phyloP scores from a whole-genome alignment of 2,797 vertebrate species.

The Cirrhinus mrigala region DNA sequence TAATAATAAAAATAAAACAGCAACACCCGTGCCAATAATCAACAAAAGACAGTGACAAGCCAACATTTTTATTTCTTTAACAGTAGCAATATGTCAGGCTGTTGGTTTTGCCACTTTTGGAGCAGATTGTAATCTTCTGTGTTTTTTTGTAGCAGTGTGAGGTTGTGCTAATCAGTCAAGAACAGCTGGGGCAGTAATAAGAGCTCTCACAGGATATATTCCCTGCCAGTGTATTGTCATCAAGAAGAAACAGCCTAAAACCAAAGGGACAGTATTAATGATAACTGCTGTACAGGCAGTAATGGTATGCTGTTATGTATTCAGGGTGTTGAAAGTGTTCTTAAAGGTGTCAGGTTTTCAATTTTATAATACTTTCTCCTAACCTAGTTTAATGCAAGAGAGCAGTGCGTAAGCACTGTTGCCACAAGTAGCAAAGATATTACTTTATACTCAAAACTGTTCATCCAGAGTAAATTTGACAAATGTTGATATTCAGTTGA shows the following conservation, averaged over 20 bases:
- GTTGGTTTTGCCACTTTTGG: constrained; percentile 11
- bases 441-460: background rate
- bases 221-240: constrained; percentile 12
- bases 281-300: constrained; percentile 11
- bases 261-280: constrained; percentile 6
- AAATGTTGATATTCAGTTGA: background rate
- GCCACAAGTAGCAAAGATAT: background rate
- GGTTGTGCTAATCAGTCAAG: constrained; percentile 1
- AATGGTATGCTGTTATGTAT: constrained; percentile 15
- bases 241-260: constrained; percentile 16
- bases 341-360: background rate
- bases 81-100: background rate
- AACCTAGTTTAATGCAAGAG: background rate
- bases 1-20: background rate
- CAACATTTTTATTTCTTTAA: constrained; percentile 10
- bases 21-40: background rate
- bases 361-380: background rate
- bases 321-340: background rate
- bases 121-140: constrained; percentile 10
- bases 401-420: background rate
- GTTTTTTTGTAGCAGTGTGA: background rate
- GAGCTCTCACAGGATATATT: background rate
- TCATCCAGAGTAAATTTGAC: background rate
- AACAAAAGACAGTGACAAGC: background rate
- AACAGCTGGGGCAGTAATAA: constrained; percentile 33